Evolutionary conservation across 1,140 invertebrate species (phyloP).

Genomic region (Nilaparvata lugens): DNA sequence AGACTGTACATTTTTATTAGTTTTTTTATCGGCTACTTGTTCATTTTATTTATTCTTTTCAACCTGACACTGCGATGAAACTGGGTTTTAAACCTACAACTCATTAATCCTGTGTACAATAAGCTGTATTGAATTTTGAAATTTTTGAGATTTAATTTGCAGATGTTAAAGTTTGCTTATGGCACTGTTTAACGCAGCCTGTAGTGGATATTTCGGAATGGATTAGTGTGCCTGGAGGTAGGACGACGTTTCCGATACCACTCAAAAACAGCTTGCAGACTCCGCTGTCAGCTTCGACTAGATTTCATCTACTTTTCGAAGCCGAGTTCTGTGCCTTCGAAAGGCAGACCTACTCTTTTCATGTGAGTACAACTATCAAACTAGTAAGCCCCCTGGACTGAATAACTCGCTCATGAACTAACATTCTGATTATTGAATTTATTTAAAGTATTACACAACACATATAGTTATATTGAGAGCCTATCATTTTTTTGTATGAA

Average conservation of each 20-base stretch:
- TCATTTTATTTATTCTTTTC: no score
- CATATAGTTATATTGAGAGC: no score
- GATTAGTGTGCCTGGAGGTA: constrained; percentile 40
- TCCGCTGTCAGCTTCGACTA: constrained; percentile 27
- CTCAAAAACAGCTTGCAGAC: constrained; percentile 28
- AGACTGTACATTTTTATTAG: no score
- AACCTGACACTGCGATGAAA: no score
- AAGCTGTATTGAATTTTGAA: constrained; percentile 31
- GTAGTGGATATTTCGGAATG: constrained; percentile 40
- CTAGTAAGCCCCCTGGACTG: no score
- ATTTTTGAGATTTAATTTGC: background rate
- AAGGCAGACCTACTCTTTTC: constrained; percentile 15
- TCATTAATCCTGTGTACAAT: constrained; percentile 42
- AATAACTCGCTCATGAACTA: no score
- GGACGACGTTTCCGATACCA: constrained; percentile 41
- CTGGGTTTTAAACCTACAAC: constrained; percentile 38
- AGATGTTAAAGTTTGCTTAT: constrained; percentile 19
- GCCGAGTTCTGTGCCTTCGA: constrained; percentile 31
- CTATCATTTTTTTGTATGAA: no score
- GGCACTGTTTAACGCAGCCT: constrained; percentile 35
- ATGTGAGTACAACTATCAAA: constrained; percentile 12
- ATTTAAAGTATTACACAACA: no score
- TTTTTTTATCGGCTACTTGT: no score
- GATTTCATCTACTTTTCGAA: constrained; percentile 41
- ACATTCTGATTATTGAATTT: no score